These are phyloP conservation scores for Melospiza georgiana DNA, from an alignment of 2,113 vertebrate genomes.

Conservation along the genomic window DNA sequence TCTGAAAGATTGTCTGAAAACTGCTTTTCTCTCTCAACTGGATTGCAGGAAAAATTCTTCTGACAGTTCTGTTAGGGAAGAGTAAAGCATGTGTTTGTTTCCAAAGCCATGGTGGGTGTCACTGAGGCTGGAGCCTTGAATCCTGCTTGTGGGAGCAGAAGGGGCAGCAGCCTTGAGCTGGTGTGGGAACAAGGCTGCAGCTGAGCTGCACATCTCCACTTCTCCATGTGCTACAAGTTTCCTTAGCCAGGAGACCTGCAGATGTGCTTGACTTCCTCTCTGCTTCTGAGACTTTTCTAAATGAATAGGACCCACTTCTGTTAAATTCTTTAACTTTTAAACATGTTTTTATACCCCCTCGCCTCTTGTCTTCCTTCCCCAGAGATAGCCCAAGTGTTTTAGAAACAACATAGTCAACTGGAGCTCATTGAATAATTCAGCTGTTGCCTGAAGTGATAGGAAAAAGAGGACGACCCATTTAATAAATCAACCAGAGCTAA, in stretches of 20 bases:
- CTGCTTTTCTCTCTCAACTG: neutral
- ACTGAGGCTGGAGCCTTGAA: neutral
- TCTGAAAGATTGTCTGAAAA: neutral
- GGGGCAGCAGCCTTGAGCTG: neutral
- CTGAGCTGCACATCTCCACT: neutral
- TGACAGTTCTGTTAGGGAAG: neutral
- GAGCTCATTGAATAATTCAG: slow-evolving; percentile 61
- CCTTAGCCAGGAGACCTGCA: neutral
- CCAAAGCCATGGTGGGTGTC: neutral
- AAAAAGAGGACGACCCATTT: slow-evolving; percentile 57
- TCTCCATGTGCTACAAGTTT: neutral
- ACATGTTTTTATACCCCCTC: neutral
- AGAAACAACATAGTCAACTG: slow-evolving; percentile 46
- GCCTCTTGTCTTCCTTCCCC: neutral
- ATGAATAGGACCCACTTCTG: neutral
- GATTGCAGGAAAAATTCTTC: neutral
- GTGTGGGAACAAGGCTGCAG: neutral
- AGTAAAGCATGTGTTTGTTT: neutral
- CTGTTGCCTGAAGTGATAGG: slow-evolving; percentile 58
- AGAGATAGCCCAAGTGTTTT: slow-evolving; percentile 48
- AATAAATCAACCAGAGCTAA: slow-evolving; percentile 67
- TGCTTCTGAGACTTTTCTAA: neutral
- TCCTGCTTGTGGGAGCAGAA: neutral
- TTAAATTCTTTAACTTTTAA: slow-evolving; percentile 48
- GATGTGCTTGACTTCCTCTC: neutral